Conservation (phyloP, 2,888 invertebrate species). For the Julus scandinavius region DNA sequence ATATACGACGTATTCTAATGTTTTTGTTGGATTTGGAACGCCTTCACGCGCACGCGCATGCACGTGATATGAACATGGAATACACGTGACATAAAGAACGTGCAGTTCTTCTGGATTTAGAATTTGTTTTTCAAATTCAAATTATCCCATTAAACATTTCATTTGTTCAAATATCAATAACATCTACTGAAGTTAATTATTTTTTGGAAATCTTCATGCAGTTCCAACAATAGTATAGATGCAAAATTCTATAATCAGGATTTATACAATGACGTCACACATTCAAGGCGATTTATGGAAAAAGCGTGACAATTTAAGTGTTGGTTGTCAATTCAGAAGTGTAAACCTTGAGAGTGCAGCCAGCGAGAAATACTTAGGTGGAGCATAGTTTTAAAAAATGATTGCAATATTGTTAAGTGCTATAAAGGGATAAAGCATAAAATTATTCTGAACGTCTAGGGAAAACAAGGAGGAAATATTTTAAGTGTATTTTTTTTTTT, state of each 20-base stretch:
- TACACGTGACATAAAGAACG: too few species aligned
- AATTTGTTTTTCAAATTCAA: too few species aligned
- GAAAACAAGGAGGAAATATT: conserved; percentile 10
- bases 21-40: too few species aligned
- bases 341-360: neutral
- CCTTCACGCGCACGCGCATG: too few species aligned
- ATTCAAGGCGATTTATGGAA: neutral
- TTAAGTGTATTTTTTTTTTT: neutral
- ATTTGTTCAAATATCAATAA: too few species aligned
- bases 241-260: neutral
- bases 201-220: neutral
- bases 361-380: neutral
- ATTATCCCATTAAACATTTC: too few species aligned
- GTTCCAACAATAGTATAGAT: neutral
- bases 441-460: neutral
- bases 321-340: neutral
- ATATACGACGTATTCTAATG: neutral
- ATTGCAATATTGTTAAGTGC: neutral
- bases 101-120: too few species aligned
- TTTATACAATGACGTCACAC: neutral
- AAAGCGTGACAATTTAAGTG: neutral
- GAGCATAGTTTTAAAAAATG: neutral
- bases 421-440: neutral
- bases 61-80: too few species aligned
- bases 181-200: too few species aligned